Base-by-base conservation (phyloP, 2,797 vertebrate species). In the Crocodylus rhombifer region DNA sequence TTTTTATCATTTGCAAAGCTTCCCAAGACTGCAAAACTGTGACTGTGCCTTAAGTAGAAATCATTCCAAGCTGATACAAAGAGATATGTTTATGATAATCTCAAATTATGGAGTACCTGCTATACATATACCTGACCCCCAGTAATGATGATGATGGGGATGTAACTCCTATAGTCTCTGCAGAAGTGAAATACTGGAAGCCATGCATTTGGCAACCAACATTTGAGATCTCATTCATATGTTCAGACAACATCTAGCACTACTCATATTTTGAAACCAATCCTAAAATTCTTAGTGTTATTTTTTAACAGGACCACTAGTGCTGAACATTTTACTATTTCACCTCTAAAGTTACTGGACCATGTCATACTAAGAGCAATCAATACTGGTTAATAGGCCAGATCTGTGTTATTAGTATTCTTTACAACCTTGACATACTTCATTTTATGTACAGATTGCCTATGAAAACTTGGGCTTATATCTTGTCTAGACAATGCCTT, bases 401-500 rank as follows among this genome's bases (percentile, higher is more conserved):
- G 96, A 97, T 97, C 97, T 91, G 88, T 93, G 93, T 97, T 97
- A 96, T 98, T 97, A 97, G 97, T 95, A 97, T 98, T 97, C 97
- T 97, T 97, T 97, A 97, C 97, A 96, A 64, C 95, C 96, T 95
- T 96, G 96, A 96, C 95, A 92, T 95, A 96, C 97, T 97, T 97
- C 96, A 96, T 96, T 97, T 97, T 97, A 95, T 96, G 97, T 97
- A 97, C 97, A 97, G 97, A 98, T 97, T 96, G 95, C 96, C 95
- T 97, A 90, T 96, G 97, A 98, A 98, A 97, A 98, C 97, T 97
- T 95, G 91, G 93, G 78, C 95, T 97, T 97, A 94, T 98, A 91
- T 97, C 97, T 98, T 98, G 98, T 98, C 97, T 97, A 98, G 97
- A 98, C 97, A 97, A 98, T 97, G 92, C 97, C 96, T 96, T 98